These are phyloP conservation scores for Ancistrus triradiatus DNA, from an alignment of 2,113 vertebrate species.

Conservation along the genomic window DNA sequence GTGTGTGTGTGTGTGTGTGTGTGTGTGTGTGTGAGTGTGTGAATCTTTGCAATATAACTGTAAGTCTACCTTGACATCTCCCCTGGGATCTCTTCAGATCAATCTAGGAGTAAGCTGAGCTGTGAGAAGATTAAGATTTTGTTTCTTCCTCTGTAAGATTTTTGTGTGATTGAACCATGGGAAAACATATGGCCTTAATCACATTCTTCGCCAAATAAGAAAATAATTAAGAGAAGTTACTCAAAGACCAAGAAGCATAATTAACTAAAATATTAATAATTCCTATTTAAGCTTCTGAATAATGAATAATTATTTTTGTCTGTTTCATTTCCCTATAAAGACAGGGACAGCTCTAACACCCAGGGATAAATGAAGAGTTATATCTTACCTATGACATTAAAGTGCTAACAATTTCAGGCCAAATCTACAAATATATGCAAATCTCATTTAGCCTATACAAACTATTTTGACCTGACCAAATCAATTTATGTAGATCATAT, in stretches of 20 bases:
- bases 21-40: conserved; percentile 33
- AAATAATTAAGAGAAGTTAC: conserved; percentile 51
- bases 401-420: neutral
- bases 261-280: conserved; percentile 30
- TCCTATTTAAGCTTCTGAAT: neutral
- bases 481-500: too few species aligned
- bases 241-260: conserved; percentile 21
- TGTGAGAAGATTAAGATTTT: neutral
- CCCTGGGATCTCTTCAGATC: conserved; percentile 1
- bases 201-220: conserved; percentile 23
- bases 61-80: conserved; percentile 28
- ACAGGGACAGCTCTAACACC: neutral
- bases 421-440: neutral
- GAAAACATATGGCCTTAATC: conserved; percentile 15
- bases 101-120: conserved; percentile 5
- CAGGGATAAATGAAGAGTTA: too few species aligned
- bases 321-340: neutral
- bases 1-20: neutral
- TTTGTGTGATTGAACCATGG: conserved; percentile 8
- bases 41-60: conserved; percentile 40
- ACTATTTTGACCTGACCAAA: too few species aligned
- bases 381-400: neutral
- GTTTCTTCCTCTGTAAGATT: neutral
- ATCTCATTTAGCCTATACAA: neutral
- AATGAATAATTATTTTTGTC: conserved; percentile 14